These are phyloP conservation scores for Psix sp. DNA, from an alignment of 1,140 invertebrate genomes.

Conservation along the genomic window DNA sequence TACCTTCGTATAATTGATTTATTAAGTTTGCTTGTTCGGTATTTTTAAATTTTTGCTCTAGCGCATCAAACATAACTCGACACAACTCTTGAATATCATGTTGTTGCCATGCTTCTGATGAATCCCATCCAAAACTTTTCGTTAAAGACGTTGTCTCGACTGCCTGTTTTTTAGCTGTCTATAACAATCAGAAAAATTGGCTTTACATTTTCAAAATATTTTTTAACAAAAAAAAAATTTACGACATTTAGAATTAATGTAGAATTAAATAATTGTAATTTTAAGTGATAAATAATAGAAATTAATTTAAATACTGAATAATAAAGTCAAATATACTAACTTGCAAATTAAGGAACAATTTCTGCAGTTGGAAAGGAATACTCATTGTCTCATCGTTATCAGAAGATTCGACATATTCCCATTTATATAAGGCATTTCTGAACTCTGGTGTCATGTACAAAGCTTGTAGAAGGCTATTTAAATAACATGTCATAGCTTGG, in stretches of 20 bases:
- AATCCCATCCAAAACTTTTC: constrained; percentile 94
- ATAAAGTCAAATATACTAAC: constrained; percentile 69
- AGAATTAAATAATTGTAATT: too few relatives aligned
- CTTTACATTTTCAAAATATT: not conserved
- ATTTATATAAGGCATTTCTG: constrained; percentile 91
- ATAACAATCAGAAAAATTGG: constrained; percentile 34
- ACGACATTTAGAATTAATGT: too few relatives aligned
- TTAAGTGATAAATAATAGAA: too few relatives aligned
- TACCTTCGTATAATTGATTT: constrained; percentile 85
- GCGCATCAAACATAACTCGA: constrained; percentile 93
- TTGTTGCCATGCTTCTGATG: constrained; percentile 93
- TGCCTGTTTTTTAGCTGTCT: constrained; percentile 85
- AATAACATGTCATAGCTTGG: constrained; percentile 96
- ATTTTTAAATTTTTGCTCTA: constrained; percentile 91
- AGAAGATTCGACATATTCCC: constrained; percentile 85
- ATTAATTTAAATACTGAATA: not conserved
- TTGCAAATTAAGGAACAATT: constrained; percentile 91
- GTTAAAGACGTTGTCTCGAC: constrained; percentile 94
- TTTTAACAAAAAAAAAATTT: too few relatives aligned
- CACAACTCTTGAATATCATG: constrained; percentile 95
- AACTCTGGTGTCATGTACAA: constrained; percentile 97
- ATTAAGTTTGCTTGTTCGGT: constrained; percentile 91
- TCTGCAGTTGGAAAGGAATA: constrained; percentile 93
- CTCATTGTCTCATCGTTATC: constrained; percentile 80
- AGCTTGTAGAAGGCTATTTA: constrained; percentile 93